Percentiles rank a stretch among this genome's conserved stretches.
phyloP scores from a whole-genome alignment of 2,888 invertebrate genomes.

The Hoplodrina ambigua region DNA sequence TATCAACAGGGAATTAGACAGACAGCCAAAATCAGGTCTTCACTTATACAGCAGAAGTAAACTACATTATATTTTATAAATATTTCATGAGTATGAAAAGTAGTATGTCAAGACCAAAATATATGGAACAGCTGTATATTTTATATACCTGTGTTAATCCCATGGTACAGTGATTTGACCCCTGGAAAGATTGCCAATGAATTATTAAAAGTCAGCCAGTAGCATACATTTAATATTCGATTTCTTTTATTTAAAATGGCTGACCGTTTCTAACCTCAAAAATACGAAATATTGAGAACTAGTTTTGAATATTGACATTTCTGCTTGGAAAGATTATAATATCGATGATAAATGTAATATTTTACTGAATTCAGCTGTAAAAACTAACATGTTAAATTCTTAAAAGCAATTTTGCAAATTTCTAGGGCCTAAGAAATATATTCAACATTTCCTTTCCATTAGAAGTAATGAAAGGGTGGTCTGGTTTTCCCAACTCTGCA shows the following conservation, averaged over 20 bases:
- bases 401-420: constrained; percentile 6
- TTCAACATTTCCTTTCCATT: constrained; percentile 3
- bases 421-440: constrained; percentile 3
- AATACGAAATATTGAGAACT: constrained; percentile 8
- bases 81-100: too few relatives aligned
- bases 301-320: constrained; percentile 23
- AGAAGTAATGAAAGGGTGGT: background rate
- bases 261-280: background rate
- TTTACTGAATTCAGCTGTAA: constrained; percentile 23
- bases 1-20: too few relatives aligned
- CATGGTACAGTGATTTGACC: too few relatives aligned
- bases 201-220: too few relatives aligned
- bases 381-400: constrained; percentile 15
- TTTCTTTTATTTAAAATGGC: background rate
- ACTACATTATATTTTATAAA: too few relatives aligned
- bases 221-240: too few relatives aligned
- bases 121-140: too few relatives aligned
- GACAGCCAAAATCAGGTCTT: too few relatives aligned
- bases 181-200: too few relatives aligned
- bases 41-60: too few relatives aligned
- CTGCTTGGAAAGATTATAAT: constrained; percentile 20
- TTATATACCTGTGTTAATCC: too few relatives aligned
- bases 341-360: constrained; percentile 22
- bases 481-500: background rate
- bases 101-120: too few relatives aligned